Evolutionary conservation across 1,140 invertebrate species (phyloP).

Genomic region (Belonocnema kinseyi): DNA sequence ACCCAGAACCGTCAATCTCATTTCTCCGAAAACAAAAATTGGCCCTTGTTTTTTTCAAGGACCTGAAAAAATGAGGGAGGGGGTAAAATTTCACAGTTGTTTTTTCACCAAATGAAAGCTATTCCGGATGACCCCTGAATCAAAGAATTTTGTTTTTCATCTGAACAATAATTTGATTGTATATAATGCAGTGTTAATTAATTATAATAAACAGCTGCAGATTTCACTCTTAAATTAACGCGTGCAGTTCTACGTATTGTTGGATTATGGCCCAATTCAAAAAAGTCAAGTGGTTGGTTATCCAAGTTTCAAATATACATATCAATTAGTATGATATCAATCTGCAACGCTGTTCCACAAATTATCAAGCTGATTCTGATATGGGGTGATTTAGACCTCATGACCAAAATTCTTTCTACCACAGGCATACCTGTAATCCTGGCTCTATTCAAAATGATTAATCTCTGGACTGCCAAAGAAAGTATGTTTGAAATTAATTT

Average conservation of each 20-base stretch:
- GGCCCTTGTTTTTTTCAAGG: too few relatives aligned
- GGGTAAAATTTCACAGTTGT: too few relatives aligned
- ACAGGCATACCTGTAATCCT: conserved; percentile 40
- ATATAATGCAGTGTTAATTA: too few relatives aligned
- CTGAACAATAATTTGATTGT: too few relatives aligned
- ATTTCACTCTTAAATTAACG: neutral
- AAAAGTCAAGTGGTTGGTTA: neutral
- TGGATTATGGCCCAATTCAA: conserved; percentile 22
- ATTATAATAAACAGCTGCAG: neutral
- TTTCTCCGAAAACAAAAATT: too few relatives aligned
- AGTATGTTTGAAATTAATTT: conserved; percentile 19
- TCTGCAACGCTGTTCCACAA: conserved; percentile 32
- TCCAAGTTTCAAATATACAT: neutral
- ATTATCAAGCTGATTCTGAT: conserved; percentile 35
- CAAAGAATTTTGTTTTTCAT: too few relatives aligned
- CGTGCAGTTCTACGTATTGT: neutral
- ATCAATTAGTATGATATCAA: neutral
- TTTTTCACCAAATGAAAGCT: too few relatives aligned
- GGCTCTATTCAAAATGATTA: conserved; percentile 37
- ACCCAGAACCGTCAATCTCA: too few relatives aligned
- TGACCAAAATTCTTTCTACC: conserved; percentile 44
- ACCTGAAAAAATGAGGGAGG: too few relatives aligned
- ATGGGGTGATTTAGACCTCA: conserved; percentile 35
- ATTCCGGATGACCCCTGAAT: too few relatives aligned
- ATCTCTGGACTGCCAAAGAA: conserved; percentile 41